Evolutionary conservation across 2,888 invertebrate species (phyloP).

Genomic region (Parelbella ahira): DNA sequence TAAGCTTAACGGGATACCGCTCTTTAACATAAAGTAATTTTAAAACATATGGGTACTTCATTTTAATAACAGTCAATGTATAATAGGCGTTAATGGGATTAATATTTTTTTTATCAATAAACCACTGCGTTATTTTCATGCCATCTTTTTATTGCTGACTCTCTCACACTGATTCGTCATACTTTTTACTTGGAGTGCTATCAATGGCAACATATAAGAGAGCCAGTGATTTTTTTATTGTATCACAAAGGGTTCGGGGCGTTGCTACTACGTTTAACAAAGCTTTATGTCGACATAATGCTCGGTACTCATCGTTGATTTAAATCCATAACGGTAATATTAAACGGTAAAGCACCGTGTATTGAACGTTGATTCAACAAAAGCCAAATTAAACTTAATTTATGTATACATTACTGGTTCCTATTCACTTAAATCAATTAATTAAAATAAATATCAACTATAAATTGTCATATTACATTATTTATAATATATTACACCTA

Average conservation of each 20-base stretch:
- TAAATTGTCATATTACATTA: too few relatives aligned
- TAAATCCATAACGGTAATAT: neutral
- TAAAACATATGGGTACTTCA: conserved; percentile 63
- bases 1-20: conserved; percentile 18
- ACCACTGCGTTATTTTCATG: conserved; percentile 40
- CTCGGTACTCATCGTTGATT: neutral
- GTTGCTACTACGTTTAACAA: conserved; percentile 32
- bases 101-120: conserved; percentile 66
- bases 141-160: conserved; percentile 45
- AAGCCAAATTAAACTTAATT: neutral
- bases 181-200: conserved; percentile 59
- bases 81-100: conserved; percentile 44
- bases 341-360: too few relatives aligned
- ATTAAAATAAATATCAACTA: too few relatives aligned
- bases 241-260: conserved; percentile 33
- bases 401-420: too few relatives aligned
- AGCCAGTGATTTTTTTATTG: conserved; percentile 33
- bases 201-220: conserved; percentile 38
- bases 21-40: conserved; percentile 36
- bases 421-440: too few relatives aligned
- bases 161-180: conserved; percentile 62
- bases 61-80: conserved; percentile 48
- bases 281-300: conserved; percentile 11
- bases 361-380: neutral
- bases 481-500: too few relatives aligned